A percentile compares a stretch with the other conserved stretches of the same genome.
phyloP scores from a whole-genome alignment of 1,140 invertebrate species.

The Pseudomyrmex sp. region DNA sequence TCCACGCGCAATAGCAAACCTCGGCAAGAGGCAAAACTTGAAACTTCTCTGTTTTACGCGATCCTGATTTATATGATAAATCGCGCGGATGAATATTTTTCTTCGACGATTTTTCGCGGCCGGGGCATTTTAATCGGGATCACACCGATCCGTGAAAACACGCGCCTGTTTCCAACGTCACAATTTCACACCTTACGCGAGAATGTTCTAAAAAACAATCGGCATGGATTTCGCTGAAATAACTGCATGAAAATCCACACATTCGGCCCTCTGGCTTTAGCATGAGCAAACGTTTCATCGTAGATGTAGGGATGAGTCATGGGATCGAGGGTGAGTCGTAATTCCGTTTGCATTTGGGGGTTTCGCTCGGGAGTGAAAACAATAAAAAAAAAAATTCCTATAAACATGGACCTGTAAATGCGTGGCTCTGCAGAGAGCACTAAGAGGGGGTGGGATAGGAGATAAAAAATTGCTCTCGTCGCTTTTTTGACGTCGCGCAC shows the following conservation, averaged over 20 bases:
- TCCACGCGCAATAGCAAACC: not conserved
- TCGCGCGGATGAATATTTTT: constrained; percentile 35
- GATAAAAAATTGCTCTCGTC: constrained; percentile 49
- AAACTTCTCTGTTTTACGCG: constrained; percentile 5
- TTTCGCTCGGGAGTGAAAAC: constrained; percentile 49
- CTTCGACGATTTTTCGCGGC: constrained; percentile 25
- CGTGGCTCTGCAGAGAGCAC: constrained; percentile 36
- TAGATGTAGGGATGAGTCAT: constrained; percentile 58
- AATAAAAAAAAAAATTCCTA: constrained; percentile 56
- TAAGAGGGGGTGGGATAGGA: not conserved
- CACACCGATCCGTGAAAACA: constrained; percentile 24
- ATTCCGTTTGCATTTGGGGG: constrained; percentile 60
- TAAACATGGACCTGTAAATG: constrained; percentile 54
- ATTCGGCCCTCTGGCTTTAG: constrained; percentile 51
- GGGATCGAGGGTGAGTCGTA: constrained; percentile 58
- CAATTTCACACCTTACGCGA: constrained; percentile 50
- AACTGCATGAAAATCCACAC: constrained; percentile 55
- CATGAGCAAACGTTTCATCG: constrained; percentile 55
- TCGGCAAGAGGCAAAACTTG: not conserved
- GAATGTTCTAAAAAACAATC: constrained; percentile 56
- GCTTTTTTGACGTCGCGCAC: constrained; percentile 38
- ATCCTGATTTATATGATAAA: constrained; percentile 37
- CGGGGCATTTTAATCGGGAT: constrained; percentile 37
- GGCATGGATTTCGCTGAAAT: constrained; percentile 41
- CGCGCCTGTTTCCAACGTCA: constrained; percentile 33